phyloP scores from a whole-genome alignment of 53 echinoderm and acorn worm species.

The Crossaster papposus region DNA sequence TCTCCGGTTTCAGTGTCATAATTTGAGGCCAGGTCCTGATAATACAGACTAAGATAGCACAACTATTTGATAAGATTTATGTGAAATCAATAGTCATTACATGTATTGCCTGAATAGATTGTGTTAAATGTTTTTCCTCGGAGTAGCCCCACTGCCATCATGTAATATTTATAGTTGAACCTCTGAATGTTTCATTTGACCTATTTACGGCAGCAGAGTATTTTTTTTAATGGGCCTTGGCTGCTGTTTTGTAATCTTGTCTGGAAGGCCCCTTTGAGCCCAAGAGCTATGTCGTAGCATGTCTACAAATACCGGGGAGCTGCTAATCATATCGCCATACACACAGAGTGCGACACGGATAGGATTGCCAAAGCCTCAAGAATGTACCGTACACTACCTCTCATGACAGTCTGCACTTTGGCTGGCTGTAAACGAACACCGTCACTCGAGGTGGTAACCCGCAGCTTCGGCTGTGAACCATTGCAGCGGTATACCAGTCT shows the following conservation, averaged over 20 bases:
- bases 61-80: not conserved
- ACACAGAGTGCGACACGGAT: not conserved
- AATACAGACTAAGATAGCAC: no score
- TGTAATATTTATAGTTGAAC: not conserved
- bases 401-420: not conserved
- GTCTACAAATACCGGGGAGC: not conserved
- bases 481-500: constrained; percentile 1
- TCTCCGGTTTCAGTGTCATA: no score
- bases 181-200: constrained; percentile 5
- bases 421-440: not conserved
- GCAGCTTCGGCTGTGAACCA: not conserved
- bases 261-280: not conserved
- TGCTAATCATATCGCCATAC: constrained; percentile 11
- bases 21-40: no score
- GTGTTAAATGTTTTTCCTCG: not conserved
- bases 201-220: not conserved
- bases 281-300: not conserved
- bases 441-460: not conserved
- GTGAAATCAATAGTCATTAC: not conserved
- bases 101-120: not conserved
- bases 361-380: not conserved
- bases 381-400: no score
- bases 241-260: not conserved
- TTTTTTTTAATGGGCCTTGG: not conserved
- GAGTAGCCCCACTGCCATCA: not conserved